Evolutionary conservation across 2,888 invertebrate species (phyloP).

Genomic region (Dysmachus trigonus): DNA sequence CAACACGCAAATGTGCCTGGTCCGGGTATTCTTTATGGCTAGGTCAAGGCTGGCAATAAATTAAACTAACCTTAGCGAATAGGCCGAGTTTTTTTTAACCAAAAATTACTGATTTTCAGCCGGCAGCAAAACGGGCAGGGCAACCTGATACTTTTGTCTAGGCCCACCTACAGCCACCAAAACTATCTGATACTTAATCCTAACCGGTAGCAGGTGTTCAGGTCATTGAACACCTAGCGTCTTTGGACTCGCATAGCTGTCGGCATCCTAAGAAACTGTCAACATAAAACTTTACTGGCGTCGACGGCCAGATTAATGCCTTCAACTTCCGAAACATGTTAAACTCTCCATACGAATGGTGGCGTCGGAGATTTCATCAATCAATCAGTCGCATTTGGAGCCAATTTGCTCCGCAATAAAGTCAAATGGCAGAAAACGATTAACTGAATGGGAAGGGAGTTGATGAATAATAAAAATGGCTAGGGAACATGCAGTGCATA

Average conservation of each 20-base stretch:
- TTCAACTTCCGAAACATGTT: conserved; percentile 32
- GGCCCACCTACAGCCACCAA: conserved; percentile 37
- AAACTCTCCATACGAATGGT: background rate
- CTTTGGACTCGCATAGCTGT: background rate
- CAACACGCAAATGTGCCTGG: background rate
- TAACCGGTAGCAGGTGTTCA: conserved; percentile 43
- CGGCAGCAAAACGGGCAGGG: background rate
- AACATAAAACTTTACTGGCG: conserved; percentile 17
- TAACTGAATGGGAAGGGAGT: background rate
- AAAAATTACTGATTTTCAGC: background rate
- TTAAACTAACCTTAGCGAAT: background rate
- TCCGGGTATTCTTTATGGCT: background rate
- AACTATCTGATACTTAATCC: conserved; percentile 31
- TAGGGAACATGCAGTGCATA: background rate
- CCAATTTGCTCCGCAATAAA: background rate
- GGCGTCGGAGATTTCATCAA: conserved; percentile 13
- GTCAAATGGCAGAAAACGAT: conserved; percentile 20
- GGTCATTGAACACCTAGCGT: conserved; percentile 37
- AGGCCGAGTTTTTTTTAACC: background rate
- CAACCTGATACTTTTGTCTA: conserved; percentile 36
- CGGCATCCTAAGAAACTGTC: conserved; percentile 16
- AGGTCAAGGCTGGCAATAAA: conserved; percentile 33
- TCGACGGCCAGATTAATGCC: background rate
- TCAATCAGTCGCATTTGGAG: conserved; percentile 17
- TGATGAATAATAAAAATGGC: background rate